phyloP scores from a whole-genome alignment of 2,113 vertebrate genomes.

The Sialia sialis region DNA sequence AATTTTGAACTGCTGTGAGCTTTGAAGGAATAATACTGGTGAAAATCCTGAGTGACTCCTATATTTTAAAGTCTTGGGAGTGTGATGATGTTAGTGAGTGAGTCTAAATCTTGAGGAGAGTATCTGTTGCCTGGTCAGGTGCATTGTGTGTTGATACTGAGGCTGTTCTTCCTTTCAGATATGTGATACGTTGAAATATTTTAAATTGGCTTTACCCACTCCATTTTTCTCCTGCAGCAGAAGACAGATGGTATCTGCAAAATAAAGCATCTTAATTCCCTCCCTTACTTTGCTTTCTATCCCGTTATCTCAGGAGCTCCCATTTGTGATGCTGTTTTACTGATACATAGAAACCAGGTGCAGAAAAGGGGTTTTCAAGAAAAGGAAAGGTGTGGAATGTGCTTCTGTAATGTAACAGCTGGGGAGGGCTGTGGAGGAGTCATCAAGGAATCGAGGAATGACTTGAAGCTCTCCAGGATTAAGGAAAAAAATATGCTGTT shows the following conservation, averaged over 20 bases:
- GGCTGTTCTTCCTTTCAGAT: neutral
- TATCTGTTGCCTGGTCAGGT: neutral
- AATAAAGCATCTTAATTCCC: neutral
- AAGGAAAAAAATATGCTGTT: neutral
- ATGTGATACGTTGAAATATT: neutral
- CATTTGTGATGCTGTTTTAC: neutral
- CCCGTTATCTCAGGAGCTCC: neutral
- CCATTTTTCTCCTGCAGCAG: neutral
- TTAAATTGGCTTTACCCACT: neutral
- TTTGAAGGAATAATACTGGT: neutral
- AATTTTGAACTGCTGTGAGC: neutral
- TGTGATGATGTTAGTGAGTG: neutral
- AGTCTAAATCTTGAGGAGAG: neutral
- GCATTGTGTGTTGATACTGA: neutral
- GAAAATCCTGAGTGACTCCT: neutral
- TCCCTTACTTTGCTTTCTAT: neutral
- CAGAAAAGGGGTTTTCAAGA: neutral
- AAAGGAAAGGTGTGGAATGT: neutral
- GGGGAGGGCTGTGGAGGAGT: neutral
- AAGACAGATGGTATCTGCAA: slow-evolving; percentile 32
- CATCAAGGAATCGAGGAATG: neutral
- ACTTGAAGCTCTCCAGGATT: neutral
- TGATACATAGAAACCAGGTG: neutral
- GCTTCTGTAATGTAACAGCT: neutral
- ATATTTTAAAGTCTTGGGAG: neutral